Conservation (phyloP, 2,113 vertebrate genomes). For the Macroglossus sobrinus region DNA sequence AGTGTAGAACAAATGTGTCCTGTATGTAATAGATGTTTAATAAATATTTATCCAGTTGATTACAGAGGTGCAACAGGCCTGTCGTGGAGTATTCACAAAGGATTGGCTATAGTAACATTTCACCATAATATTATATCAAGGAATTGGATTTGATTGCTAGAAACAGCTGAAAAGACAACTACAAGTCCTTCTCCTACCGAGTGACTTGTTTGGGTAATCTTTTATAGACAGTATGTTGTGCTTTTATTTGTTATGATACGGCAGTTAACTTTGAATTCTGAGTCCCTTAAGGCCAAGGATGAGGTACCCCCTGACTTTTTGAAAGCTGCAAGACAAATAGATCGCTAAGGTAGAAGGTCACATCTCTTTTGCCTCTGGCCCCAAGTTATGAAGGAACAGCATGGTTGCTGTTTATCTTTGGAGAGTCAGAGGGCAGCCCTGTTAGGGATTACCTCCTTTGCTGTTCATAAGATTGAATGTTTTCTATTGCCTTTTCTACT, state of each 20-base stretch:
- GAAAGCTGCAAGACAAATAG: slow-evolving; percentile 1
- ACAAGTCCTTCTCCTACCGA: background rate
- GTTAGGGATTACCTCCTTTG: slow-evolving; percentile 11
- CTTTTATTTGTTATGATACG: slow-evolving; percentile 29
- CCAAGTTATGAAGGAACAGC: background rate
- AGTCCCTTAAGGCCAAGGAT: background rate
- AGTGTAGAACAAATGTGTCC: background rate
- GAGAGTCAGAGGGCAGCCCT: background rate
- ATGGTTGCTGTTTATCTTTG: background rate
- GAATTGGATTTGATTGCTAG: slow-evolving; percentile 29
- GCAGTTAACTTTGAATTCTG: slow-evolving; percentile 15
- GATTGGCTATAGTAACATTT: slow-evolving; percentile 26
- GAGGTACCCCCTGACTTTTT: slow-evolving; percentile 20
- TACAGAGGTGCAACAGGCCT: background rate
- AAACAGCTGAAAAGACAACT: slow-evolving; percentile 12
- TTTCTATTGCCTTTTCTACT: slow-evolving; percentile 11
- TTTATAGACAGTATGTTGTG: slow-evolving; percentile 26
- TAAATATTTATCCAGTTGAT: slow-evolving; percentile 36
- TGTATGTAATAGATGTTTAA: background rate
- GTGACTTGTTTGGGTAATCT: slow-evolving; percentile 12
- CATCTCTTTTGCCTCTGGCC: background rate
- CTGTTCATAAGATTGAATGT: background rate
- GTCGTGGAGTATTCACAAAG: background rate
- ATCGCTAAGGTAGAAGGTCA: slow-evolving; percentile 5
- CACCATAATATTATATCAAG: background rate